Evolutionary conservation across 2,888 invertebrate species (phyloP).

Genomic region (Macropis europaea): DNA sequence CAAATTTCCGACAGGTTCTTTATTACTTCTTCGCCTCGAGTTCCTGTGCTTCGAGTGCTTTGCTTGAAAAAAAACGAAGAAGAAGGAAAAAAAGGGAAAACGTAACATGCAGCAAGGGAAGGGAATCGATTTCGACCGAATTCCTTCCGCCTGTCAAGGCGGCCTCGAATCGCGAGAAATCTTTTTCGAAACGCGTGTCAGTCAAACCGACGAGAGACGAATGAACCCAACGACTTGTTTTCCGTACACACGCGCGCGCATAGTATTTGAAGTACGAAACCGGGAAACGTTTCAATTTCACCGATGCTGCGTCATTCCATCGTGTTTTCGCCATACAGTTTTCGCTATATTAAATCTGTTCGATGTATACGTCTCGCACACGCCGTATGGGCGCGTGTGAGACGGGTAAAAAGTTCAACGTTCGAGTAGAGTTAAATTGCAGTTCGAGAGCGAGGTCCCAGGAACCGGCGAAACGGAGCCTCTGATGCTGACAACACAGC

Average conservation of each 20-base stretch:
- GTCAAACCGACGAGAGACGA: conserved; percentile 38
- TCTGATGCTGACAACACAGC: too few species aligned
- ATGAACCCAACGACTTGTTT: conserved; percentile 33
- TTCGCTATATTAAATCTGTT: conserved; percentile 22
- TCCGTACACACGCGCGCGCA: too few species aligned
- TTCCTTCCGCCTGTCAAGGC: conserved; percentile 50
- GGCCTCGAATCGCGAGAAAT: conserved; percentile 35
- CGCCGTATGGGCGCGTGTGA: neutral
- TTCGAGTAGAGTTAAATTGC: neutral
- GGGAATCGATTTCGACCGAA: conserved; percentile 52
- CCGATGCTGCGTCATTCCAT: neutral
- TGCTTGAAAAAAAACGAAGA: conserved; percentile 20
- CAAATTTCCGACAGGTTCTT: conserved; percentile 67
- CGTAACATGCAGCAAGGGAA: too few species aligned
- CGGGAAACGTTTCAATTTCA: conserved; percentile 26
- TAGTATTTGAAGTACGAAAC: too few species aligned
- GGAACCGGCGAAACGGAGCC: too few species aligned
- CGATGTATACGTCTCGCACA: neutral
- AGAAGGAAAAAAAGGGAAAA: conserved; percentile 28
- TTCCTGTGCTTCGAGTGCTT: conserved; percentile 45
- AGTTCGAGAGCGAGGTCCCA: too few species aligned
- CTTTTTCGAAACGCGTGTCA: conserved; percentile 46
- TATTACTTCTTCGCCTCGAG: conserved; percentile 59
- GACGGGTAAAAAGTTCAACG: neutral
- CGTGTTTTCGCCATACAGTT: neutral